Base-by-base conservation (phyloP, 2,797 vertebrate genomes). In the Agapornis canus region DNA sequence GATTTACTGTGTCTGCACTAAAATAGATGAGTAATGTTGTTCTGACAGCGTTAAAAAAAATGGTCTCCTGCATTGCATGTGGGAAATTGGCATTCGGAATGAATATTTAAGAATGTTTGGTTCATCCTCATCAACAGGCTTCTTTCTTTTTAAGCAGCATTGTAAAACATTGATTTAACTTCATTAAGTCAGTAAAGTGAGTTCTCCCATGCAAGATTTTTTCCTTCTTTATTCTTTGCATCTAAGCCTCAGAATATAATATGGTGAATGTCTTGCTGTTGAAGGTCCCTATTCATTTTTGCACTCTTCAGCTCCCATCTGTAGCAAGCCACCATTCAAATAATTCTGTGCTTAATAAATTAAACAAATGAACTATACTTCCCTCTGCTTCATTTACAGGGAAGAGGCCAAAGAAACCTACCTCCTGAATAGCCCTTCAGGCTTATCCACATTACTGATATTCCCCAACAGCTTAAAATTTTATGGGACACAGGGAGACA, bases 1-100 rank as follows among this genome's bases (percentile, higher is more conserved):
- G 15, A 95, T 94, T 92, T 89, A 80, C 49, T 59, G 77, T 91
- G 20, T 37, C 57, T 69, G 59, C 85, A 71, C 47, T 60, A 71
- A 96, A 95, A 75, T 17, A 54, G 42, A 90, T 45, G 22, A 91
- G 21, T 32, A 93, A 35, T 7, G 2, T 54, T 47, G 43, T 23
- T 93, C 69, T 92, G 64, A 84, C 13, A 81, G 54, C 45, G 37
- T 69, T 39, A 43, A 51, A 82, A 92, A 68, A 45, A 54, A 35
- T 35, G 35, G 35, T 45, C 23, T 56, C 26, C 68, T 76, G 25
- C 5, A 31, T 26, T 47, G 14, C 51, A 83, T 47, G 11, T 77
- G 48, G 31, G 32, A 66, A 88, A 81, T 5, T 19, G 22, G 17
- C 45, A 43, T 75, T 83, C 63, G 23, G 29, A 75, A 19, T 0